Evolutionary conservation across 1,140 invertebrate genomes (phyloP), one percentile per base, ranked within the genome.

Genomic region (Cherax destructor): DNA sequence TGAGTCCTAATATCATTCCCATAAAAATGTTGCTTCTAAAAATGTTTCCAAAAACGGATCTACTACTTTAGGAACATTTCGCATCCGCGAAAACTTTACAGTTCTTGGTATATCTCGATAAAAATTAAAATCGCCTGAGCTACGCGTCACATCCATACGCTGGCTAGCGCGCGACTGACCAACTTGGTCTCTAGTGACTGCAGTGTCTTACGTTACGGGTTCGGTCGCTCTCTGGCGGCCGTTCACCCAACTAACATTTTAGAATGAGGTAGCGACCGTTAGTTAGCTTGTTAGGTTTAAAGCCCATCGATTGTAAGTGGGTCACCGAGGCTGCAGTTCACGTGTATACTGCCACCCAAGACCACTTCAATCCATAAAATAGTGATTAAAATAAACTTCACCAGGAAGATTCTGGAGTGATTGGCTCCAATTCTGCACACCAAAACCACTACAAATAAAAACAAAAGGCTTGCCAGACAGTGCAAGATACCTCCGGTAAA

Each of bases 1-100:
- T 85, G 83, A 10, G 77, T 76, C 18, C 47, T 18, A 49, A 24
- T 65, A 86, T 86, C 83, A 86, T 72, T 76, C 83, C 69, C n/a
- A 30, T 74, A 30, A n/a, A 18, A 86, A 74, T 86, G 76, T 59
- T 86, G 83, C 83, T 72, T 72, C 52, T 74, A 24, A 56, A 41
- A 24, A 59, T 41, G n/a, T 47, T 13, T 47, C 83, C 5, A 6
- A 21, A 52, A 59, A 76, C 10, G 49, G 21, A 76, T 11, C 49
- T 76, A 3, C n/a, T 72, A 76, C 76, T 47, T 74, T 24, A 3
- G 7, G 6, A 5, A 11, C 69, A 30, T 24, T 30, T 7, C 24
- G 4, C 69, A 30, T n/a, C 11, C 4, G 24, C n/a, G 21, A 74
- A 30, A 30, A 21, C 30, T n/a, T 1, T 69, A 9, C 24, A 9